phyloP scores from a whole-genome alignment of 30 jellyfish, hydroid and myxozoan genomes.

The Sanderia malayensis region DNA sequence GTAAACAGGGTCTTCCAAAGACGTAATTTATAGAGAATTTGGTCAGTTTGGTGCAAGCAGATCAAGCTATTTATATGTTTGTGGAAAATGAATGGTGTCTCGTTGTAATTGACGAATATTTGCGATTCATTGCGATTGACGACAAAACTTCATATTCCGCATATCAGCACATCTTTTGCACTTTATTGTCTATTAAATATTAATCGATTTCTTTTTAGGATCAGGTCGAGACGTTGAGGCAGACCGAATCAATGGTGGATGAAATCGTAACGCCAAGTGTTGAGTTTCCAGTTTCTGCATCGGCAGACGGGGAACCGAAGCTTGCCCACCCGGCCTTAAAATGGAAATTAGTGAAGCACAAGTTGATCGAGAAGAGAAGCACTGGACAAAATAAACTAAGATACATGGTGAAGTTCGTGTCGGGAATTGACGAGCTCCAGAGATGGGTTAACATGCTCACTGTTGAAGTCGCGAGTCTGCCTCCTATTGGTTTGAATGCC shows the following conservation, averaged over 20 bases:
- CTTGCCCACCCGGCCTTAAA: constrained; percentile 12
- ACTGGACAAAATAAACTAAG: constrained; percentile 35
- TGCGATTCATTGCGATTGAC: too few relatives aligned
- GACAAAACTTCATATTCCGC: too few relatives aligned
- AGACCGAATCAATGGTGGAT: constrained; percentile 26
- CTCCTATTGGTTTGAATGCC: constrained; percentile 62
- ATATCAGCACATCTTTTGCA: too few relatives aligned
- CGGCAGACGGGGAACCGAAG: constrained; percentile 22
- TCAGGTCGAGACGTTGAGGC: constrained; percentile 42
- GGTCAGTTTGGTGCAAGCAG: too few relatives aligned
- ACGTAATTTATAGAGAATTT: too few relatives aligned
- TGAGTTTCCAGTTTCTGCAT: constrained; percentile 3
- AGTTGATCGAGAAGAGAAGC: constrained; percentile 43
- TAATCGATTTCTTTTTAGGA: constrained; percentile 14
- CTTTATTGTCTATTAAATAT: too few relatives aligned
- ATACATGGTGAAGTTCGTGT: constrained; percentile 60
- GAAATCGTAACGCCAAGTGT: constrained; percentile 18
- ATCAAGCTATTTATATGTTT: too few relatives aligned
- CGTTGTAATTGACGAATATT: too few relatives aligned
- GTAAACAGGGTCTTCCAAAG: too few relatives aligned
- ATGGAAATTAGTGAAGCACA: constrained; percentile 66
- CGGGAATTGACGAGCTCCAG: constrained; percentile 67
- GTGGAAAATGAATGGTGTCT: too few relatives aligned
- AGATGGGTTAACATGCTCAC: constrained; percentile 70
- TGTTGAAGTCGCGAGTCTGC: constrained; percentile 62